Base-by-base conservation (phyloP, 2,888 invertebrate species). In the Plebejus argus region DNA sequence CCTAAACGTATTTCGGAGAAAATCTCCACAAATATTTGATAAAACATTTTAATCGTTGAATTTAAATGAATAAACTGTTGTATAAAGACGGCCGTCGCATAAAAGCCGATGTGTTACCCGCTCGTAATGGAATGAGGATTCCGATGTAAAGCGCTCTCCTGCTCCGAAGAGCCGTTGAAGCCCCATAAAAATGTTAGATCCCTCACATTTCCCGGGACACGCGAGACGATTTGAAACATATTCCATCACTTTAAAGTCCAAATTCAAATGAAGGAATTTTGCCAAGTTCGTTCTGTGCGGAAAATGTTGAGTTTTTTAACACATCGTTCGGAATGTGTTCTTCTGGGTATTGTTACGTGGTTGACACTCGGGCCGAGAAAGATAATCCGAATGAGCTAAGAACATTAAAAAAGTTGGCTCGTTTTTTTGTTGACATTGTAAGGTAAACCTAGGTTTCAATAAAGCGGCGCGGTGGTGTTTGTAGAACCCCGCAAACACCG, bases 111-210 rank as follows among this genome's bases (percentile, higher is more conserved):
- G 89, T 90, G 90, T 91, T 88, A 86, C 89, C 88, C 86, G 87
- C 90, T 88, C 89, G 89, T 91, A 91, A 90, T 90, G 88, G 89
- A 91, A 91, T 89, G 91, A 87, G 89, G 87, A 91, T 91, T 91
- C 90, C 91, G 91, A 92, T 92, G 93, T 91, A 91, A 92, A 92
- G 89, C 90, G 91, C 86, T 89, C 86, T 84, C 83, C 86, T 88
- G 89, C 87, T 87, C 87, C 83, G 87, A 66, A 88, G 90, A 89
- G 88, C 90, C 92, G 91, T 92, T 92, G 90, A 87, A 91, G 90
- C 91, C 88, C 93, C 91, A 92, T 92, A 92, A 92, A 92, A 92
- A 92, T 91, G 92, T 92, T 91, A 91, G 90, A 88, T 91, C 89
- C 86, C 89, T 92, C 92, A 91, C 91, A 89, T 89, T 90, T 88